Percentiles rank a stretch among this genome's conserved stretches.
Evolutionary conservation across 23 tunicate species (phyloP).

Genomic region (Clavelina lepadiformis): DNA sequence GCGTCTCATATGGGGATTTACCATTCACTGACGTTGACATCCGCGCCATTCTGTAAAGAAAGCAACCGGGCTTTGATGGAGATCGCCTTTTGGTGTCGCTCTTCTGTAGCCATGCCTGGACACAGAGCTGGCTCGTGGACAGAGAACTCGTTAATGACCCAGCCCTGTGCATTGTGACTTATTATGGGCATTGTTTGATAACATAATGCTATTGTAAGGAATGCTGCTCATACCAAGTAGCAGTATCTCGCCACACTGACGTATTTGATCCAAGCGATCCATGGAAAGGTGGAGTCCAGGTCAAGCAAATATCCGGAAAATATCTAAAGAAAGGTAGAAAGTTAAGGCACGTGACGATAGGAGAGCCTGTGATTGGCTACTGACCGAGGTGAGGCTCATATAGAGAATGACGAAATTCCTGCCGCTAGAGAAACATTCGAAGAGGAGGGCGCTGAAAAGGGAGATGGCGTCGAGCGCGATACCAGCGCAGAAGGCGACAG

Average conservation of each 20-base stretch:
- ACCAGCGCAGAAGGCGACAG: constrained; percentile 33
- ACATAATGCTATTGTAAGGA: no score
- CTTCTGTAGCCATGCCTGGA: not conserved
- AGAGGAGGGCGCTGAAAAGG: constrained; percentile 14
- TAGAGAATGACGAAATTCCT: constrained; percentile 28
- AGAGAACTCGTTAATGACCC: constrained; percentile 12
- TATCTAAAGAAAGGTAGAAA: constrained; percentile 10
- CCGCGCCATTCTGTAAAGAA: not conserved
- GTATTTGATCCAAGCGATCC: constrained; percentile 48
- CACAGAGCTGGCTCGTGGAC: constrained; percentile 2
- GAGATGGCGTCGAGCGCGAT: constrained; percentile 35
- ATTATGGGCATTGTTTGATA: no score
- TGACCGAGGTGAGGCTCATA: constrained; percentile 53
- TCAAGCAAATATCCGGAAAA: constrained; percentile 41
- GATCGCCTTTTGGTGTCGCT: constrained; percentile 9
- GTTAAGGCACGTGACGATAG: not conserved
- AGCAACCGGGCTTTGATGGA: constrained; percentile 2
- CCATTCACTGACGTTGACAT: constrained; percentile 4
- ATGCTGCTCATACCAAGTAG: constrained; percentile 53
- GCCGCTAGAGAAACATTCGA: constrained; percentile 25
- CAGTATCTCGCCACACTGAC: constrained; percentile 45
- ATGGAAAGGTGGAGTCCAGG: constrained; percentile 31
- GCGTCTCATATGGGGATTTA: no score
- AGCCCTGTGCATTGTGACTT: no score
- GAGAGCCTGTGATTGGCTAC: not conserved